Evolutionary conservation across 2,113 vertebrate genomes (phyloP), one percentile per base, ranked within the genome.

Genomic region (Limanda limanda): DNA sequence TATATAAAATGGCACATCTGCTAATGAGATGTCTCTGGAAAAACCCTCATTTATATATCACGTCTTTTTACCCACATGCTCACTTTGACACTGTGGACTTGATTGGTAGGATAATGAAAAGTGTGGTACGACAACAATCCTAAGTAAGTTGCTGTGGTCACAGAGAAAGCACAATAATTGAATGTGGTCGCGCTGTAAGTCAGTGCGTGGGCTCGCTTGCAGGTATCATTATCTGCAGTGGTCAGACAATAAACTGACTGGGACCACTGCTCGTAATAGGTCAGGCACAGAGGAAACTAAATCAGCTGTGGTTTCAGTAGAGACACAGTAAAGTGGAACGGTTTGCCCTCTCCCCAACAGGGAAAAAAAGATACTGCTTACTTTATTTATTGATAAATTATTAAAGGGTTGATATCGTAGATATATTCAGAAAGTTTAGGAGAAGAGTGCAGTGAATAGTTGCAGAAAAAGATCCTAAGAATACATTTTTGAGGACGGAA

Each of bases 201-300:
- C 58, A n/a, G 35, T 2, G 56, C 14, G 71, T 68, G 73, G 68
- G 68, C 42, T 63, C 61, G 67, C 42, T 62, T 66, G 58, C 31
- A 73, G 71, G 58, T 80, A 65, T 65, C 48, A 67, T 87, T 64
- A 76, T 82, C 67, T 25, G 31, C 35, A 74, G 64, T 27, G 69
- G 75, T 71, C 63, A 62, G n/a, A 76, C 27, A 61, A 58, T 71
- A 68, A 69, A 76, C 67, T 9, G 51, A 21, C 60, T 77, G 21
- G 23, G 12, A 57, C 20, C 24, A 12, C 62, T 60, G 47, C 47
- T 51, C 18, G 17, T 51, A 59, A 15, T 1, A 23, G 7, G 15
- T 37, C 1, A 10, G 21, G 23, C 69, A 45, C 12, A 42, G 35
- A 66, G 23, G 14, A 47, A 45, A n/a, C 17, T 3, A 23, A 63